Conservation (phyloP, 2,797 vertebrate species). For the Limosa lapponica region DNA sequence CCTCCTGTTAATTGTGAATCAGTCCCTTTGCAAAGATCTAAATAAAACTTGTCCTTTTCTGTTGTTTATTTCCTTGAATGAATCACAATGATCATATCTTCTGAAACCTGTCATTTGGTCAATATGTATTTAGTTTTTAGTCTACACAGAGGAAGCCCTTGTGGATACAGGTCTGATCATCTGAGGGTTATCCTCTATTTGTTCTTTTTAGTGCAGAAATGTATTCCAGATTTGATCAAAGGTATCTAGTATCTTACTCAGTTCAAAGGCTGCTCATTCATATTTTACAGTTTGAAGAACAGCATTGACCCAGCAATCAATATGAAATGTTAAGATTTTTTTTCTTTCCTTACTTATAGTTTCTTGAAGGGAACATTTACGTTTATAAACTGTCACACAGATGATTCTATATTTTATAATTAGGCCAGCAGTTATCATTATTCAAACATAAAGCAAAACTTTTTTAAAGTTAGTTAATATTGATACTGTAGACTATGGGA, state of each 20-base stretch:
- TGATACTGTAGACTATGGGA: background rate
- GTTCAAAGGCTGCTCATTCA: slow-evolving; percentile 61
- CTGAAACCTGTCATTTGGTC: slow-evolving; percentile 1
- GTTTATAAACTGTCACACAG: background rate
- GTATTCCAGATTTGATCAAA: slow-evolving; percentile 62
- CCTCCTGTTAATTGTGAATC: background rate
- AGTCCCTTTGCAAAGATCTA: background rate
- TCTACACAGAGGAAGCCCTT: background rate
- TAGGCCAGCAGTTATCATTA: background rate
- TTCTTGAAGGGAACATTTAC: background rate
- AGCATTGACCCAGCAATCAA: slow-evolving; percentile 48
- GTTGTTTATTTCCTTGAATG: background rate
- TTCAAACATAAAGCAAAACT: background rate
- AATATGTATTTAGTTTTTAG: slow-evolving; percentile 9
- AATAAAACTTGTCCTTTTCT: background rate
- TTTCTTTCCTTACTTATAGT: background rate
- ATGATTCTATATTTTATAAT: background rate
- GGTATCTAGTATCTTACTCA: slow-evolving; percentile 20
- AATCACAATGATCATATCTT: background rate
- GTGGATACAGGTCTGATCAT: background rate
- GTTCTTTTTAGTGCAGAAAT: slow-evolving; percentile 60
- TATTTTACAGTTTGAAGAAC: slow-evolving; percentile 57
- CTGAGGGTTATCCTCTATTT: slow-evolving; percentile 51
- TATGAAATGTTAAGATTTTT: slow-evolving; percentile 6
- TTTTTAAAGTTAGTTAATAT: background rate